Evolutionary conservation across 2,797 vertebrate species (phyloP).

Genomic region (Urocyon cinereoargenteus): DNA sequence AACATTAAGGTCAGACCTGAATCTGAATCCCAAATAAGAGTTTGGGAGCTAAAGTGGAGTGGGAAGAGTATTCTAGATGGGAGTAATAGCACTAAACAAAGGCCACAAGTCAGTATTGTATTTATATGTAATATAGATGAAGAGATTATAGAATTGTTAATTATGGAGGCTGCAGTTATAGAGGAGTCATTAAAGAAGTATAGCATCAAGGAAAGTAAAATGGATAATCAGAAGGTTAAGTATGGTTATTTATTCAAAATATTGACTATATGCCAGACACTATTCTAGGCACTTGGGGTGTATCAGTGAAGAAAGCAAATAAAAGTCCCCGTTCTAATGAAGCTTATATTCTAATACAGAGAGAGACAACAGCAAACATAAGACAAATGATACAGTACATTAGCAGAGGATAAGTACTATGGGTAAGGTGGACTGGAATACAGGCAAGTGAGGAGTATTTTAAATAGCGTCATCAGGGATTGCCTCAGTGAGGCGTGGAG

Average conservation of each 20-base stretch:
- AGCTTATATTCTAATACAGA: background rate
- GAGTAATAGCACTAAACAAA: background rate
- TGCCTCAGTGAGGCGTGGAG: background rate
- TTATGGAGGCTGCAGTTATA: background rate
- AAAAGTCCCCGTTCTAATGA: background rate
- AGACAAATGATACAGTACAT: background rate
- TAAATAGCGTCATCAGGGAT: background rate
- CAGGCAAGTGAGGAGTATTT: background rate
- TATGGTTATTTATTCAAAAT: slow-evolving; percentile 31
- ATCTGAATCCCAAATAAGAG: background rate
- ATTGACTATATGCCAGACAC: background rate
- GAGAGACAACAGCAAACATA: background rate
- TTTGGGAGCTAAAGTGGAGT: background rate
- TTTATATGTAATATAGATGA: background rate
- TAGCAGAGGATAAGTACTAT: background rate
- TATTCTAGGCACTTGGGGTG: background rate
- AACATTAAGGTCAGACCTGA: background rate
- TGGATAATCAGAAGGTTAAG: background rate
- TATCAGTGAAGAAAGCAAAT: background rate
- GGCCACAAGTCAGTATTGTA: background rate
- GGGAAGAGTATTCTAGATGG: background rate
- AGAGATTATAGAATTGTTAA: background rate
- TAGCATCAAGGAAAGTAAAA: slow-evolving; percentile 17
- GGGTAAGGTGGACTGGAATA: background rate
- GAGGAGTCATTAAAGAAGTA: background rate